phyloP scores from a whole-genome alignment of 2,797 vertebrate genomes.

The Poeciliopsis presidionis region DNA sequence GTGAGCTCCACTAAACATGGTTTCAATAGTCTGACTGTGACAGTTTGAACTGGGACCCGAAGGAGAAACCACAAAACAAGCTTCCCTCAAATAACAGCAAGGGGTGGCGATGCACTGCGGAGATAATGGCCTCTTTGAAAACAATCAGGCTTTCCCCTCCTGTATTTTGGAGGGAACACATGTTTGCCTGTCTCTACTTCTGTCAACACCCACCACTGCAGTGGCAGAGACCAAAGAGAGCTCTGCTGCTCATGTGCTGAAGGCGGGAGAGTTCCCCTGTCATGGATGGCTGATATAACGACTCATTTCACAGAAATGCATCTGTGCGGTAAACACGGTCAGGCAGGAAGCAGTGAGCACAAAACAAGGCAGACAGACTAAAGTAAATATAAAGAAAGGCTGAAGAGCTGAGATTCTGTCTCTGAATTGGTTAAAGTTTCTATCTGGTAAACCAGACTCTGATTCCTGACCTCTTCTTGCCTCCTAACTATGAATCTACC shows the following conservation, averaged over 20 bases:
- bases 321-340: conserved; percentile 67
- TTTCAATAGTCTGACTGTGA: conserved; percentile 60
- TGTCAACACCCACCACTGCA: conserved; percentile 75
- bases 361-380: conserved; percentile 55
- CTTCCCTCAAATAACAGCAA: conserved; percentile 62
- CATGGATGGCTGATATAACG: conserved; percentile 63
- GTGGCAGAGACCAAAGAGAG: conserved; percentile 68
- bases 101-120: conserved; percentile 46
- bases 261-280: conserved; percentile 46
- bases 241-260: conserved; percentile 39
- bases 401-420: conserved; percentile 8
- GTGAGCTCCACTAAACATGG: conserved; percentile 39
- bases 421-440: conserved; percentile 58
- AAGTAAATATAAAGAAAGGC: conserved; percentile 11
- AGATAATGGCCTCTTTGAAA: conserved; percentile 68
- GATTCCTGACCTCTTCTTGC: conserved; percentile 56
- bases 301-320: conserved; percentile 70
- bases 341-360: conserved; percentile 52
- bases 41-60: conserved; percentile 65
- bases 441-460: conserved; percentile 54
- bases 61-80: conserved; percentile 50
- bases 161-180: conserved; percentile 68
- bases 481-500: conserved; percentile 54
- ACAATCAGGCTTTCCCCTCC: conserved; percentile 54
- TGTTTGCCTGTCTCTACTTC: conserved; percentile 73